phyloP scores from a whole-genome alignment of 2,113 vertebrate genomes.

The Gambusia holbrooki region DNA sequence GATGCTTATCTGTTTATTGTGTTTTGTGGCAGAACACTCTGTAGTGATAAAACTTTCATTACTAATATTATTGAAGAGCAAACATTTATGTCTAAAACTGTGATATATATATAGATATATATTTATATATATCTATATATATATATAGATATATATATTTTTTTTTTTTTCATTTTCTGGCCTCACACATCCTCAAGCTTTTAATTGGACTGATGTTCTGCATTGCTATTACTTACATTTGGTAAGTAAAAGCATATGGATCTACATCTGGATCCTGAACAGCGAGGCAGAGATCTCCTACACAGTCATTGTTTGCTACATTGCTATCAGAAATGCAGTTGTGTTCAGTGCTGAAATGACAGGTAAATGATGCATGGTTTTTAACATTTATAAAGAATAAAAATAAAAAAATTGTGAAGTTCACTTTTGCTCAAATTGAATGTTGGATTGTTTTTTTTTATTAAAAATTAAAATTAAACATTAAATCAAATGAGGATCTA shows the following conservation, averaged over 20 bases:
- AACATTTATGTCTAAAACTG: conserved; percentile 25
- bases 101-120: background rate
- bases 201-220: background rate
- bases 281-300: background rate
- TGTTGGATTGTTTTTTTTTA: too few relatives aligned
- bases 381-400: background rate
- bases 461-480: background rate
- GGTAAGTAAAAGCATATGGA: too few relatives aligned
- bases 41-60: conserved; percentile 18
- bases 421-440: background rate
- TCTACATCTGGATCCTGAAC: background rate
- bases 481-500: background rate
- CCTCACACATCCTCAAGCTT: conserved; percentile 39
- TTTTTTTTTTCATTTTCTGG: conserved; percentile 63
- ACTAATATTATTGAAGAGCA: conserved; percentile 39
- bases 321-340: background rate
- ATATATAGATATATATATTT: background rate
- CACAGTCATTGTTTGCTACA: background rate
- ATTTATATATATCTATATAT: background rate
- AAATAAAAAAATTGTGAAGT: background rate
- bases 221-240: background rate
- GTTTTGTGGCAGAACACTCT: conserved; percentile 46
- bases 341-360: background rate
- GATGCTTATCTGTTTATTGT: conserved; percentile 53
- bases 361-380: background rate